phyloP scores from a whole-genome alignment of 2,797 vertebrate genomes.

The Mallotus villosus region DNA sequence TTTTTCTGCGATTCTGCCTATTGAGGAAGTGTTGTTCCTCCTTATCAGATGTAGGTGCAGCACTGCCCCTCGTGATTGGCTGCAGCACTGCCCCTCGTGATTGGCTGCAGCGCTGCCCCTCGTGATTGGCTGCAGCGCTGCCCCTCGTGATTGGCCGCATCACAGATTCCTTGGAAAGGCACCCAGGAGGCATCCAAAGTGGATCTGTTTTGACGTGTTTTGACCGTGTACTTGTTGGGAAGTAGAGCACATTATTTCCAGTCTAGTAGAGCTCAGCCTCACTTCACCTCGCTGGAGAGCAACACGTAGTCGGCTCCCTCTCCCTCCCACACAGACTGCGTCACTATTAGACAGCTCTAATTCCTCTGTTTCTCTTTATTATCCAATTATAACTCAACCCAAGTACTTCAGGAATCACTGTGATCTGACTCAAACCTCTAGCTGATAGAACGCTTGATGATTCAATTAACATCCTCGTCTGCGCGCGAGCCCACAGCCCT shows the following conservation, averaged over 20 bases:
- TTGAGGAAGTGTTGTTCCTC: constrained; percentile 9
- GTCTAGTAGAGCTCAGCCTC: no score
- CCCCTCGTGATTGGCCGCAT: no score
- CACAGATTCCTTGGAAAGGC: no score
- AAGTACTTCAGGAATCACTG: constrained; percentile 32
- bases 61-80: no score
- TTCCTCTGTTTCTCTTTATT: constrained; percentile 8
- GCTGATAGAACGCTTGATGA: constrained; percentile 14
- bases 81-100: no score
- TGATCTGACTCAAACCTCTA: constrained; percentile 28
- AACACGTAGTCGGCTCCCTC: not conserved
- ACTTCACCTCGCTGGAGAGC: no score
- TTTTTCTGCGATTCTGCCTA: constrained; percentile 12
- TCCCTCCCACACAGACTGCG: not conserved
- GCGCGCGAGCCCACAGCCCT: not conserved
- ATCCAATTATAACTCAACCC: constrained; percentile 17
- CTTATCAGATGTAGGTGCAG: not conserved
- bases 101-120: no score
- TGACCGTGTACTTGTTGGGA: no score
- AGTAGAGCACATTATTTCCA: no score
- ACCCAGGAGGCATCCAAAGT: no score
- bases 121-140: no score
- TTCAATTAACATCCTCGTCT: constrained; percentile 22
- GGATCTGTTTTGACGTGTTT: no score
- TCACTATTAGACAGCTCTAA: constrained; percentile 4